Evolutionary conservation across 1,140 invertebrate genomes (phyloP).

Genomic region (Habropoda laboriosa): DNA sequence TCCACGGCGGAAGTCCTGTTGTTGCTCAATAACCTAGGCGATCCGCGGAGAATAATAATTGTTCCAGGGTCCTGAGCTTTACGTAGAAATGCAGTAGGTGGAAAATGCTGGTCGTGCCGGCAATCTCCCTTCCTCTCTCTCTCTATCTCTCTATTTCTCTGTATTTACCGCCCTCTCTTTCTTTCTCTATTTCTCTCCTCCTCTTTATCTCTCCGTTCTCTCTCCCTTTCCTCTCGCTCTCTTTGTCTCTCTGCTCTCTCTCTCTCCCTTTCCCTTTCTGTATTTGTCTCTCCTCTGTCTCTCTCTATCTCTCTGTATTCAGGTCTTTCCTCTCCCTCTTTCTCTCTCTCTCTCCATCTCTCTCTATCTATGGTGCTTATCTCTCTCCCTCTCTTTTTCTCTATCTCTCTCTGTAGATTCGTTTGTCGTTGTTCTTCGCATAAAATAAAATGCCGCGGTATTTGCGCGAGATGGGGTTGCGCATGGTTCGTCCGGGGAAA

Average conservation of each 20-base stretch:
- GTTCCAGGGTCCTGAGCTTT: conserved; percentile 32
- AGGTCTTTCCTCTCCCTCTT: no score
- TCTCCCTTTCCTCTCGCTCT: no score
- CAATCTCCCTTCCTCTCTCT: no score
- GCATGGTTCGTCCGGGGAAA: not conserved
- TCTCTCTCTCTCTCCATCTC: not conserved
- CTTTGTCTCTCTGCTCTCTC: not conserved
- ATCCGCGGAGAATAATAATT: conserved; percentile 68
- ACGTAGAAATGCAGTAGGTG: conserved; percentile 21
- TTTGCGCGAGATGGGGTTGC: not conserved
- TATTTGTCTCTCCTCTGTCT: no score
- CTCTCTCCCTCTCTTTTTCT: no score
- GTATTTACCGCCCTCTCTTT: no score
- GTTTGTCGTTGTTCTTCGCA: not conserved
- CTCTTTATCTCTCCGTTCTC: no score
- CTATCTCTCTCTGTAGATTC: not conserved
- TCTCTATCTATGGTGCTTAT: not conserved
- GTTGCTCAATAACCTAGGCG: conserved; percentile 74
- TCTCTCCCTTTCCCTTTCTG: no score
- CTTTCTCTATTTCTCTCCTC: not conserved
- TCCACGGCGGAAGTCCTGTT: conserved; percentile 72
- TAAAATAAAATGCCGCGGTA: not conserved
- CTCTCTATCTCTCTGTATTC: not conserved
- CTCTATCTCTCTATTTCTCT: not conserved
- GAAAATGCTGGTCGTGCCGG: not conserved